A percentile compares a stretch with the other conserved stretches of the same genome.
These are phyloP conservation scores for Abrostola triplasia DNA, from an alignment of 2,888 invertebrate genomes.

Conservation along the genomic window DNA sequence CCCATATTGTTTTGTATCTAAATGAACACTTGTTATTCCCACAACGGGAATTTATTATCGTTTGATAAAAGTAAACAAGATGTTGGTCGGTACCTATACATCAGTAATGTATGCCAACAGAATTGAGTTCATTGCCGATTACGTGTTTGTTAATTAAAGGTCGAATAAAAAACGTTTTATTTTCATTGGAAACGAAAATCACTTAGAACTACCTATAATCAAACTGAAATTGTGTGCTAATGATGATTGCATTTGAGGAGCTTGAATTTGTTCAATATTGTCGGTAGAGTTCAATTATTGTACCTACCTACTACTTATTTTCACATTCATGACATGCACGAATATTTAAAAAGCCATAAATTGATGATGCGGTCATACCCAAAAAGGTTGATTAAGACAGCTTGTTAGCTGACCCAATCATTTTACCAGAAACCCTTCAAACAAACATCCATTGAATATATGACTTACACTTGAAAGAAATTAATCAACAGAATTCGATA, in stretches of 20 bases:
- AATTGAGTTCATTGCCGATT: conserved; percentile 1
- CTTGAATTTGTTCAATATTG: too few relatives aligned
- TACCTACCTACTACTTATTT: too few relatives aligned
- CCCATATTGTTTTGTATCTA: too few relatives aligned
- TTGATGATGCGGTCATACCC: too few relatives aligned
- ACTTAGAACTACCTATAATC: not conserved
- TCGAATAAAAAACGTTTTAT: conserved; percentile 14
- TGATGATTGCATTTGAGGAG: conserved; percentile 1
- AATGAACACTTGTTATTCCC: too few relatives aligned
- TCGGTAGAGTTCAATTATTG: too few relatives aligned
- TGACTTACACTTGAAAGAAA: conserved; percentile 59
- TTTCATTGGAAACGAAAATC: conserved; percentile 1
- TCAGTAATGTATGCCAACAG: not conserved
- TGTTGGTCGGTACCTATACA: not conserved
- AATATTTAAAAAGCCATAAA: too few relatives aligned
- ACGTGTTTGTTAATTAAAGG: not conserved
- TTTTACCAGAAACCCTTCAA: not conserved
- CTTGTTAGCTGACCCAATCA: not conserved
- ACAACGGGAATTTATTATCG: too few relatives aligned
- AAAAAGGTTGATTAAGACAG: not conserved
- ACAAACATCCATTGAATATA: conserved; percentile 12
- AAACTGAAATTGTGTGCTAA: conserved; percentile 8
- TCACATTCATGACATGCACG: too few relatives aligned
- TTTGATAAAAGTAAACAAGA: too few relatives aligned
- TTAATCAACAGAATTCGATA: conserved; percentile 70